phyloP scores from a whole-genome alignment of 2,888 invertebrate species.

The Pseudococcus viburni region DNA sequence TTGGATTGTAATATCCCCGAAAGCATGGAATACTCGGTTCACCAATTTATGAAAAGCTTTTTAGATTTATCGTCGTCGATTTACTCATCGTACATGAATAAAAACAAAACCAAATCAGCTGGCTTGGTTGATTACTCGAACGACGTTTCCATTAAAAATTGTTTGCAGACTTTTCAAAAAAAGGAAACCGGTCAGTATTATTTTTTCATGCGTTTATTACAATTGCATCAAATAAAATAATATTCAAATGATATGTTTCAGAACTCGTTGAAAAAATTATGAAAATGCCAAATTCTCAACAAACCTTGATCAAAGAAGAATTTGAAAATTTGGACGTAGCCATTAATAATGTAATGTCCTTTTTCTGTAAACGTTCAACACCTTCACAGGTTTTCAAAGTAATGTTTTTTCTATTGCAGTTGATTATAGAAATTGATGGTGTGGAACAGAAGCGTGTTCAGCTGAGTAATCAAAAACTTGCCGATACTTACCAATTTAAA shows the following conservation, averaged over 20 bases:
- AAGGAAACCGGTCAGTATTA: slow-evolving; percentile 54
- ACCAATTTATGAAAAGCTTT: slow-evolving; percentile 54
- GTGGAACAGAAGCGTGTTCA: slow-evolving; percentile 45
- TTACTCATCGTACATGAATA: slow-evolving; percentile 56
- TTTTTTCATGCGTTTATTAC: not conserved
- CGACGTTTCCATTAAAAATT: slow-evolving; percentile 47
- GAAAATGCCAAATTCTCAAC: slow-evolving; percentile 59
- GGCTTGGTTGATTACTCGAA: slow-evolving; percentile 28
- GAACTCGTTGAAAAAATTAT: slow-evolving; percentile 60
- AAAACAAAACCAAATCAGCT: slow-evolving; percentile 39
- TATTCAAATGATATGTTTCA: not conserved
- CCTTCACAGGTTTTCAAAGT: not conserved
- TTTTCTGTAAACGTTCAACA: not conserved
- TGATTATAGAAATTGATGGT: slow-evolving; percentile 39
- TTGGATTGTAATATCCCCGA: slow-evolving; percentile 55
- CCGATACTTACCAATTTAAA: slow-evolving; percentile 18
- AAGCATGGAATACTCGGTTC: slow-evolving; percentile 56
- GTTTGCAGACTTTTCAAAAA: slow-evolving; percentile 43
- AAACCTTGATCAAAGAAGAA: slow-evolving; percentile 56
- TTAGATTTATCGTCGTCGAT: slow-evolving; percentile 52
- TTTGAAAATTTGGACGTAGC: slow-evolving; percentile 58
- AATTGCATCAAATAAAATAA: not conserved
- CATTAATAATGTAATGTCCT: slow-evolving; percentile 40
- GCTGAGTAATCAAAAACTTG: not conserved
- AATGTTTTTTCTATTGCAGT: slow-evolving; percentile 29